These are phyloP conservation scores for Bubo bubo DNA, from an alignment of 2,113 vertebrate genomes.

Conservation along the genomic window DNA sequence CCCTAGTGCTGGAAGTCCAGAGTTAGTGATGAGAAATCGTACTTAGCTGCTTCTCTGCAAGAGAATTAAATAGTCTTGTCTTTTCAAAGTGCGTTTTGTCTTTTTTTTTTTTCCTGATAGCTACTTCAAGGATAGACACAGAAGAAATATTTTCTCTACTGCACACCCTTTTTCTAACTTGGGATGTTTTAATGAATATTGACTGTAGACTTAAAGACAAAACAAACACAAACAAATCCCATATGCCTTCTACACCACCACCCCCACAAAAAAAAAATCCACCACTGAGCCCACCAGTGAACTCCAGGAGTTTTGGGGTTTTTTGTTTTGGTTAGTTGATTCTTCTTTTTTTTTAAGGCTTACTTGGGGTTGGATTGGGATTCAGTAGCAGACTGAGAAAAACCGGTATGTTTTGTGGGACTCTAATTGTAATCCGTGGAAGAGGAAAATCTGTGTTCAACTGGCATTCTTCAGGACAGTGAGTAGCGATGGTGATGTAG, in stretches of 20 bases:
- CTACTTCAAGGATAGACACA: neutral
- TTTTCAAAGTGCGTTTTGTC: neutral
- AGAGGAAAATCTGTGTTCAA: neutral
- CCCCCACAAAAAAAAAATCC: neutral
- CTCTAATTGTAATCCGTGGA: neutral
- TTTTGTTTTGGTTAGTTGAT: neutral
- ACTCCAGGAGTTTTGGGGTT: neutral
- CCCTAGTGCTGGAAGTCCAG: neutral
- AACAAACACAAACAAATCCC: neutral
- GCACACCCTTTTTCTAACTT: neutral
- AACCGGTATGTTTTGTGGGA: neutral
- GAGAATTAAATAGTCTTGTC: neutral
- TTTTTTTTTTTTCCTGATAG: neutral
- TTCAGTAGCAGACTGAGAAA: neutral
- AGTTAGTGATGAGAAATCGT: neutral
- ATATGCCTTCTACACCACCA: neutral
- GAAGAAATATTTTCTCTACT: neutral
- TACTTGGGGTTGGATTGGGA: neutral
- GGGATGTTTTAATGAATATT: neutral
- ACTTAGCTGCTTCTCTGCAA: neutral
- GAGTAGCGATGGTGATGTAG: neutral
- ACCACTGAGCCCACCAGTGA: neutral
- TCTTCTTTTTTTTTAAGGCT: neutral
- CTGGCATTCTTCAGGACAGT: neutral
- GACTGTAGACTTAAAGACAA: neutral